Evolutionary conservation across 2,888 invertebrate species (phyloP).

Genomic region (Andrena praecox): DNA sequence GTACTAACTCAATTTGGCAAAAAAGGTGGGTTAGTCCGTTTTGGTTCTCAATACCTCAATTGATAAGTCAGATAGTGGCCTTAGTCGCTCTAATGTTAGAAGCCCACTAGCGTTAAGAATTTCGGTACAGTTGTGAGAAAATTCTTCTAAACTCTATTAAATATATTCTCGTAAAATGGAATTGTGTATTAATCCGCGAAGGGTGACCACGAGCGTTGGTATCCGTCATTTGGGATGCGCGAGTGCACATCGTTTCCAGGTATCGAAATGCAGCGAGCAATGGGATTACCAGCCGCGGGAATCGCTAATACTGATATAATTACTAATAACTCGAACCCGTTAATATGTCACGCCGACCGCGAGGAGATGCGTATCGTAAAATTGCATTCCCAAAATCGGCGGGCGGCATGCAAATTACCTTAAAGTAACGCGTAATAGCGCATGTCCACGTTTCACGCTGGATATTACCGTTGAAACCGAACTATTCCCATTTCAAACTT

Average conservation of each 20-base stretch:
- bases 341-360: slow-evolving; percentile 58
- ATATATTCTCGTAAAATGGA: too few relatives aligned
- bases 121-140: too few relatives aligned
- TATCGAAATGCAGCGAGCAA: slow-evolving; percentile 59
- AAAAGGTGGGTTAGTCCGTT: too few relatives aligned
- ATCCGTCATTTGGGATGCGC: slow-evolving; percentile 64
- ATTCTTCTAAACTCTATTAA: too few relatives aligned
- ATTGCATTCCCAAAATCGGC: slow-evolving; percentile 51
- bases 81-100: too few relatives aligned
- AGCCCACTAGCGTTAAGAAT: too few relatives aligned
- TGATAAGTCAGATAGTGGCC: too few relatives aligned
- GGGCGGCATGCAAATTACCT: slow-evolving; percentile 35
- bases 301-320: slow-evolving; percentile 66
- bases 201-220: slow-evolving; percentile 46
- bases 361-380: slow-evolving; percentile 54
- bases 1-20: too few relatives aligned
- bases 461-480: slow-evolving; percentile 8
- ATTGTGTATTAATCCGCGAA: not conserved
- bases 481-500: not conserved
- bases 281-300: slow-evolving; percentile 55
- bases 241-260: slow-evolving; percentile 60
- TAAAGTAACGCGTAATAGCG: slow-evolving; percentile 29
- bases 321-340: slow-evolving; percentile 62
- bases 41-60: too few relatives aligned
- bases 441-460: not conserved